Evolutionary conservation across 2,797 vertebrate species (phyloP), one percentile per base, ranked within the genome.

Genomic region (Mus spretus): DNA sequence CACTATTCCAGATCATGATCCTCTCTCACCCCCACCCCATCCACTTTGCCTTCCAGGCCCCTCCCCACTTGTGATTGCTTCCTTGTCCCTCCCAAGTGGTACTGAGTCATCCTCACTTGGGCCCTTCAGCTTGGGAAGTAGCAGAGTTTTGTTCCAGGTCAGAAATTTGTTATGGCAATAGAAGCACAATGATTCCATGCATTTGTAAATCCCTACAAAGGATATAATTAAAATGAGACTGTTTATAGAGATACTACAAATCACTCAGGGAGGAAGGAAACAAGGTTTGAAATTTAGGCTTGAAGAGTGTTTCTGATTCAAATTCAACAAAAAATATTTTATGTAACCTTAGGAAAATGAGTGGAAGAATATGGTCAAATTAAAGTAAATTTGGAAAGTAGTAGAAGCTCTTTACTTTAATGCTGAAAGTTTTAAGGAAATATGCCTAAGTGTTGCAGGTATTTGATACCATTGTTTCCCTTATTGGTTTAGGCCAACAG

Each of bases 161-260:
- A 53, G n/a, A 57, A 82, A 26, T 81, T 47, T 79, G 34, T 82
- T 72, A 44, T 2, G 7, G 20, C 3, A 47, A n/a, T 53, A 70
- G 6, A 77, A 44, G 1, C 12, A 50, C n/a, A 4, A 9, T 77
- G 26, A 26, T 2, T 12, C 0, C n/a, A 40, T 4, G 0, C 7
- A 70, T 89, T 78, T 86, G 10, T 89, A 6, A 83, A 94, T 55
- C 15, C 12, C 34, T 40, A 17, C 7, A 59, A 82, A 82, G 7
- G 12, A 13, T 59, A 82, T 81, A 59, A 57, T 40, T 82, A 28
- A 82, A 75, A 82, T 61, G n/a, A 57, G n/a, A 59, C 55, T 28
- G 14, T 40, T 22, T 12, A 59, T 82, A 24, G 37, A 75, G 57
- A 65, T 57, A 67, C 8, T 34, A 53, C 6, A 61, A 75, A 67